Percentiles rank a stretch among this genome's conserved stretches.
Conservation (phyloP, 2,888 invertebrate species). For the Tortrix viridana region DNA sequence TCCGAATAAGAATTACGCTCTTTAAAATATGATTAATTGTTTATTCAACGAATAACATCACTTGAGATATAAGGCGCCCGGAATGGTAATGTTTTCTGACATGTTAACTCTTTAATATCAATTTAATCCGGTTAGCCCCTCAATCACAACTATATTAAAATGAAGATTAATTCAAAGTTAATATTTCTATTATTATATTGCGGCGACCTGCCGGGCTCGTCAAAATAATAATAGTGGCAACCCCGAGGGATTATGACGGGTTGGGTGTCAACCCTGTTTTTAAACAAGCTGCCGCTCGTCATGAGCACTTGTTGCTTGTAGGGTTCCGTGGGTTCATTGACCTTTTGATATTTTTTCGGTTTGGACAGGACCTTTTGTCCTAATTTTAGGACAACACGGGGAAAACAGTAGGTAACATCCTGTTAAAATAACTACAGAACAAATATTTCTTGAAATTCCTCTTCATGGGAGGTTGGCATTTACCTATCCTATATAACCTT, state of each 20-base stretch:
- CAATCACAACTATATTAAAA: constrained; percentile 30
- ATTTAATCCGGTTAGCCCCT: constrained; percentile 27
- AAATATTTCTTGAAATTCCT: no score
- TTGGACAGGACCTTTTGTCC: neutral
- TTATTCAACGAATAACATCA: no score
- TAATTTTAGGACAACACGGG: neutral
- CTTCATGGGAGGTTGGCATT: no score
- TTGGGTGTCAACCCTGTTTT: constrained; percentile 49
- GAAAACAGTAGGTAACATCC: no score
- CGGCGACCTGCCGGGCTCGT: constrained; percentile 52
- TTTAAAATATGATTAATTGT: no score
- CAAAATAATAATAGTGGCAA: constrained; percentile 68
- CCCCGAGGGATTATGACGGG: constrained; percentile 67
- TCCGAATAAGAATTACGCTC: no score
- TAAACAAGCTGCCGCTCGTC: constrained; percentile 25
- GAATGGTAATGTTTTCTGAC: constrained; percentile 6
- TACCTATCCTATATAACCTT: no score
- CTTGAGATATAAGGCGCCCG: neutral
- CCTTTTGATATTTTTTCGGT: neutral
- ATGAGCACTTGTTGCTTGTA: constrained; percentile 33
- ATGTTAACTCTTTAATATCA: constrained; percentile 5
- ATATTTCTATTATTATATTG: constrained; percentile 40
- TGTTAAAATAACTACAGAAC: no score
- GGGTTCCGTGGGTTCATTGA: constrained; percentile 30
- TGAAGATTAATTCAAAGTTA: constrained; percentile 38